These are phyloP conservation scores for Muricea muricata DNA, from an alignment of 92 coral and sea anemone species.

Conservation along the genomic window DNA sequence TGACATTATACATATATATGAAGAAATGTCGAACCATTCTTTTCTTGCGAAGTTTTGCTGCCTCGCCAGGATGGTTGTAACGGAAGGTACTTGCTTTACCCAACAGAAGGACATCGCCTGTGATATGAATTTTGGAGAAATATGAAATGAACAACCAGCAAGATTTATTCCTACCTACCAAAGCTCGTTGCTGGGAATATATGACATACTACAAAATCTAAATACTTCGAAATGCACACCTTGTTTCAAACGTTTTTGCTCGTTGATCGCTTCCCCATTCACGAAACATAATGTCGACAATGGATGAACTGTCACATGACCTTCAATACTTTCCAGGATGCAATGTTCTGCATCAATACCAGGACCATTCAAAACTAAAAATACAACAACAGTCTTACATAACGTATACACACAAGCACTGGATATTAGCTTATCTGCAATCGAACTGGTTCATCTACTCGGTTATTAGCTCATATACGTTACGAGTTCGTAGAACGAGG, in stretches of 20 bases:
- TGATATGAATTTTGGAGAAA: not conserved
- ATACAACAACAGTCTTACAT: too few species aligned
- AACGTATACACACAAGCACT: too few species aligned
- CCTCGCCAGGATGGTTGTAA: conserved; percentile 97
- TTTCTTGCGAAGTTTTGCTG: conserved; percentile 93
- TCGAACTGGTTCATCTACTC: too few species aligned
- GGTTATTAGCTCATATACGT: too few species aligned
- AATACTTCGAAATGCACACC: conserved; percentile 61
- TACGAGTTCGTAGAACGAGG: too few species aligned
- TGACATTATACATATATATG: not conserved
- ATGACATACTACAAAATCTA: too few species aligned
- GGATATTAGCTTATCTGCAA: too few species aligned
- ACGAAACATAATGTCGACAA: conserved; percentile 71
- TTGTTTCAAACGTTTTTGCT: conserved; percentile 82
- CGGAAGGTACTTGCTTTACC: conserved; percentile 98
- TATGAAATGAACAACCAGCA: not conserved
- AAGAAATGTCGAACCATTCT: conserved; percentile 75
- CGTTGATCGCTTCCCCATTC: conserved; percentile 79
- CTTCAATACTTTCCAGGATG: conserved; percentile 92
- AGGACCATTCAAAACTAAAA: conserved; percentile 90
- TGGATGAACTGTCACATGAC: conserved; percentile 91
- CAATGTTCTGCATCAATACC: conserved; percentile 92
- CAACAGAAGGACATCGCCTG: conserved; percentile 90
- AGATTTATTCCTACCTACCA: too few species aligned
- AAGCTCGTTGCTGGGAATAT: too few species aligned